Conservation (phyloP, 2,797 vertebrate species). For the Gambelia wislizenii region DNA sequence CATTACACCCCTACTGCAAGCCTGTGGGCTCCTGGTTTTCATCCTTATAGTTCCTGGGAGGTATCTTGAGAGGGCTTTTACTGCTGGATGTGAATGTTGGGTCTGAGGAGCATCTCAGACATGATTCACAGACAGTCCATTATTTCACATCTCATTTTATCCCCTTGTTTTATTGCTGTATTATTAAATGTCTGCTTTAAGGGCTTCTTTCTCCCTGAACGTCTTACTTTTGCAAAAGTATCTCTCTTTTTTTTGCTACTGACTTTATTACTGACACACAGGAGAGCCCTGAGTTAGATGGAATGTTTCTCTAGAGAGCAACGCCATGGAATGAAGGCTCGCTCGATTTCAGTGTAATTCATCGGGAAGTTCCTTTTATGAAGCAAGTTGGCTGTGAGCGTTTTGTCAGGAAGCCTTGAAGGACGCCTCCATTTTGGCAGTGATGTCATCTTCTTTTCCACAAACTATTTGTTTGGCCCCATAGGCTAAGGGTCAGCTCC, state of each 20-base stretch:
- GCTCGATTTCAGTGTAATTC: constrained; percentile 12
- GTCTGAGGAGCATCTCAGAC: background rate
- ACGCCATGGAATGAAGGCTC: constrained; percentile 30
- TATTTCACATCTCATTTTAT: constrained; percentile 43
- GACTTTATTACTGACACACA: constrained; percentile 61
- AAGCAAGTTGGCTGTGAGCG: constrained; percentile 13
- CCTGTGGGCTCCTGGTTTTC: background rate
- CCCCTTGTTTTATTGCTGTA: constrained; percentile 29
- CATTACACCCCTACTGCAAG: background rate
- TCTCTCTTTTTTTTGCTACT: constrained; percentile 30
- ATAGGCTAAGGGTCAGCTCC: background rate
- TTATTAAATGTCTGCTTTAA: constrained; percentile 52
- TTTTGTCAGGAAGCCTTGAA: background rate
- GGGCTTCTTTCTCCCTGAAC: constrained; percentile 31
- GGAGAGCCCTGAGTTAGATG: constrained; percentile 57
- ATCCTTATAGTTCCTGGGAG: background rate
- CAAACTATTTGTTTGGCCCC: background rate
- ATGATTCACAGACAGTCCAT: constrained; percentile 13
- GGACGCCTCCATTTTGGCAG: background rate
- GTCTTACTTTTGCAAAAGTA: constrained; percentile 40
- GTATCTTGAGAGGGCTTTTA: background rate
- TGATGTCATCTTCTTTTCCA: background rate
- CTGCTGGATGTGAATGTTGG: background rate
- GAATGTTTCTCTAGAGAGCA: constrained; percentile 51
- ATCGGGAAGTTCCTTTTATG: constrained; percentile 16